phyloP scores from a whole-genome alignment of 2,797 vertebrate species.

The Alectoris magna region DNA sequence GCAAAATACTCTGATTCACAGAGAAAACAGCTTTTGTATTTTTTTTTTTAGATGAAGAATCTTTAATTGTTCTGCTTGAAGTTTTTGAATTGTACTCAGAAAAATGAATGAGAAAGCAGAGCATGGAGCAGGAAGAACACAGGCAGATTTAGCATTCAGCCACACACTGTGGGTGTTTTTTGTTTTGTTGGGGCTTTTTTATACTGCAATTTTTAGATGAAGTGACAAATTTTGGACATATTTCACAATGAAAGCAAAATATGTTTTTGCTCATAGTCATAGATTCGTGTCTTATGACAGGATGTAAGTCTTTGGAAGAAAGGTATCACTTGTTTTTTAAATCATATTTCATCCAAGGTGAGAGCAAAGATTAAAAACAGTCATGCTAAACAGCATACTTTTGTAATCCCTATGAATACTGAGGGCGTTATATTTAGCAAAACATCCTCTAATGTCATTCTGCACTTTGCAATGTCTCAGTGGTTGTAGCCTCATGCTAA shows the following conservation, averaged over 20 bases:
- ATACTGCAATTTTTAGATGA: neutral
- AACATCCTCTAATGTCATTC: no score
- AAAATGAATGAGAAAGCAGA: neutral
- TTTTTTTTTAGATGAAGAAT: neutral
- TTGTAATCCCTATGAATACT: no score
- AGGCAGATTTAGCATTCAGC: neutral
- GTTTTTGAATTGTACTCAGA: neutral
- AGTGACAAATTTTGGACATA: neutral
- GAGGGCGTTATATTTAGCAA: accelerated
- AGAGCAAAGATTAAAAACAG: neutral
- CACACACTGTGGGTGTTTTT: neutral
- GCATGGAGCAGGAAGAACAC: neutral
- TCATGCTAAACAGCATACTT: neutral
- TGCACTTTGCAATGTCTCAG: neutral
- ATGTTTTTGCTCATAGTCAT: neutral
- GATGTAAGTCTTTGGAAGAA: neutral
- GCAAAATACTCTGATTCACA: neutral
- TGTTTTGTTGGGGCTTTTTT: neutral
- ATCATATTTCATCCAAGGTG: accelerated
- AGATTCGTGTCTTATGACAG: neutral
- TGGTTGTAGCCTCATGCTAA: neutral
- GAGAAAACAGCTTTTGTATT: neutral
- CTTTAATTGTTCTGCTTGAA: neutral
- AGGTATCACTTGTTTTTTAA: neutral
- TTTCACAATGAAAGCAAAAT: neutral